Evolutionary conservation across 2,888 invertebrate species (phyloP).

Genomic region (Anoplius nigerrimus): DNA sequence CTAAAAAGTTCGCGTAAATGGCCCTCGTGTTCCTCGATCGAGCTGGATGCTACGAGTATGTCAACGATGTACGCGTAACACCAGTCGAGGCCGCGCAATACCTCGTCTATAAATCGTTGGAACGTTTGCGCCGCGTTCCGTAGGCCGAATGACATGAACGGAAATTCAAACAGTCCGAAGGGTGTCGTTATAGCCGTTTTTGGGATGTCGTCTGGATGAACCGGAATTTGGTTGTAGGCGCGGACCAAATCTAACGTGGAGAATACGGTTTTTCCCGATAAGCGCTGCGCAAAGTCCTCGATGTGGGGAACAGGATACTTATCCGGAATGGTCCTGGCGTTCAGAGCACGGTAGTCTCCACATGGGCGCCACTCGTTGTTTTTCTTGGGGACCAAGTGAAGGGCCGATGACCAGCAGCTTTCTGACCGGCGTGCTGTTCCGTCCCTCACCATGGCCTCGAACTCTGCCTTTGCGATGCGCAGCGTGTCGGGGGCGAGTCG

Average conservation of each 20-base stretch:
- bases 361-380: slow-evolving; percentile 59
- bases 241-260: neutral
- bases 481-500: neutral
- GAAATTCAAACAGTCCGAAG: no score
- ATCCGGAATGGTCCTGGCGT: slow-evolving; percentile 56
- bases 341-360: slow-evolving; percentile 64
- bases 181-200: no score
- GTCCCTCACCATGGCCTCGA: slow-evolving; percentile 25
- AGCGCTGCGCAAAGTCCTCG: neutral
- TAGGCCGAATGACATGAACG: no score
- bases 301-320: slow-evolving; percentile 50
- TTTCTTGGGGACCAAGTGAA: slow-evolving; percentile 58
- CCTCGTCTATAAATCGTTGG: no score
- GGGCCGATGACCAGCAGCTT: slow-evolving; percentile 57
- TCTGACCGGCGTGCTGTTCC: slow-evolving; percentile 46
- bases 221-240: neutral
- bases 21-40: no score
- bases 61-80: no score
- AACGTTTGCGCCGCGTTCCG: no score
- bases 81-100: no score
- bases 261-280: neutral
- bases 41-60: no score
- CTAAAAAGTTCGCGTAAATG: no score
- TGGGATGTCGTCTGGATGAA: neutral
- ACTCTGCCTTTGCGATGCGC: neutral